Evolutionary conservation across 2,113 vertebrate genomes (phyloP).

Genomic region (Dipodomys merriami): DNA sequence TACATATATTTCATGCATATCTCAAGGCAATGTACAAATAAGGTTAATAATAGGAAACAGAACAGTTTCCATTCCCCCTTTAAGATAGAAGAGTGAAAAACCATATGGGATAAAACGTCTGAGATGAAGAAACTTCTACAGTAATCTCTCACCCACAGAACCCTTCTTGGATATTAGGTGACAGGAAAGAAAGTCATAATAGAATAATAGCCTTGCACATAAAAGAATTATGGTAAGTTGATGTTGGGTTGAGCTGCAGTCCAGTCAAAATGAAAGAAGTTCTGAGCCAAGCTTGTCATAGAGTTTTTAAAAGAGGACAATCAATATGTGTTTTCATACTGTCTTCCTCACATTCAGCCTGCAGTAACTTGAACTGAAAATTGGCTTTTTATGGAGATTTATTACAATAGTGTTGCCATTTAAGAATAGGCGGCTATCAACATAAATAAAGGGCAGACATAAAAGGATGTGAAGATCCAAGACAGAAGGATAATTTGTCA

Average conservation of each 20-base stretch:
- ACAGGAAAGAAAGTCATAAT: constrained; percentile 67
- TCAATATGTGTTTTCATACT: constrained; percentile 66
- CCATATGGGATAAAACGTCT: constrained; percentile 70
- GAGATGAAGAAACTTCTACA: constrained; percentile 74
- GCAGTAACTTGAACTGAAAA: constrained; percentile 71
- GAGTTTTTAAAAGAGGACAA: constrained; percentile 73
- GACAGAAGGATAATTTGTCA: constrained; percentile 70
- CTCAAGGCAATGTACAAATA: constrained; percentile 78
- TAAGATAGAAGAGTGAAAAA: constrained; percentile 62
- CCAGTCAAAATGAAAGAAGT: constrained; percentile 72
- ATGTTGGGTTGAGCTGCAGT: constrained; percentile 76
- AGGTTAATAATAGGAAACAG: constrained; percentile 78
- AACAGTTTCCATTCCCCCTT: constrained; percentile 75
- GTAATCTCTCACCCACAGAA: constrained; percentile 77
- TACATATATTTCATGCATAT: constrained; percentile 75
- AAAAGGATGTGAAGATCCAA: constrained; percentile 47
- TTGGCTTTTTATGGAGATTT: constrained; percentile 81
- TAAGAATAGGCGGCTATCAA: constrained; percentile 70
- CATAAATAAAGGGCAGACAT: constrained; percentile 75
- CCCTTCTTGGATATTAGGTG: constrained; percentile 73
- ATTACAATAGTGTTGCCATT: constrained; percentile 76
- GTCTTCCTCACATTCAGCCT: constrained; percentile 58
- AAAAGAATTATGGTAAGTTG: constrained; percentile 80
- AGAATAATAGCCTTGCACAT: constrained; percentile 72
- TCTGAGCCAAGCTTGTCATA: constrained; percentile 69